These are phyloP conservation scores for Amiota minor DNA, from an alignment of 2,888 invertebrate species.

Conservation along the genomic window DNA sequence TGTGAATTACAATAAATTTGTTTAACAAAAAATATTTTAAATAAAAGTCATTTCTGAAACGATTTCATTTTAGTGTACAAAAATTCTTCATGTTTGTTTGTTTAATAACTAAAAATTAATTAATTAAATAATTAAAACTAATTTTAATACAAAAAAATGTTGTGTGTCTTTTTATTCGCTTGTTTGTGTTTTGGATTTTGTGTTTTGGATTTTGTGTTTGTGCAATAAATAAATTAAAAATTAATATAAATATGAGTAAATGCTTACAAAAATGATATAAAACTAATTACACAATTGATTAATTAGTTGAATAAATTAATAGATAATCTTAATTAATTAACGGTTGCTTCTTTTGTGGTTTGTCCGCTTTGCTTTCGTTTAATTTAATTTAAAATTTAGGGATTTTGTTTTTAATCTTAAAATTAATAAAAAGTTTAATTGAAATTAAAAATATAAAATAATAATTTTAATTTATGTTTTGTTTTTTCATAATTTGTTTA, in stretches of 20 bases:
- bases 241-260: neutral
- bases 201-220: neutral
- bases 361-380: slow-evolving; percentile 54
- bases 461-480: slow-evolving; percentile 4
- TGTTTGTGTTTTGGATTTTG: slow-evolving; percentile 7
- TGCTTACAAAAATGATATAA: slow-evolving; percentile 5
- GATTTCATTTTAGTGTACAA: slow-evolving; percentile 28
- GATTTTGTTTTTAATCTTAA: neutral
- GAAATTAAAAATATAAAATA: slow-evolving; percentile 4
- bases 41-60: slow-evolving; percentile 36
- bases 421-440: slow-evolving; percentile 14
- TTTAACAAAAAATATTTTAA: slow-evolving; percentile 37
- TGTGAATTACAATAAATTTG: slow-evolving; percentile 39
- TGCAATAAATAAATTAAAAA: slow-evolving; percentile 28
- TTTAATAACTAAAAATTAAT: slow-evolving; percentile 55
- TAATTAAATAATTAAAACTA: slow-evolving; percentile 53
- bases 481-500: neutral
- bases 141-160: slow-evolving; percentile 28
- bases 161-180: too few species aligned
- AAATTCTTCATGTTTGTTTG: slow-evolving; percentile 33
- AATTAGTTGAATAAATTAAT: slow-evolving; percentile 41
- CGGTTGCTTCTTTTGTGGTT: slow-evolving; percentile 48
- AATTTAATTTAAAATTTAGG: slow-evolving; percentile 35
- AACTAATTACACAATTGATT: slow-evolving; percentile 2
- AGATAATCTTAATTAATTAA: slow-evolving; percentile 37